Evolutionary conservation across 2,888 invertebrate species (phyloP).

Genomic region (Clivina fossor): DNA sequence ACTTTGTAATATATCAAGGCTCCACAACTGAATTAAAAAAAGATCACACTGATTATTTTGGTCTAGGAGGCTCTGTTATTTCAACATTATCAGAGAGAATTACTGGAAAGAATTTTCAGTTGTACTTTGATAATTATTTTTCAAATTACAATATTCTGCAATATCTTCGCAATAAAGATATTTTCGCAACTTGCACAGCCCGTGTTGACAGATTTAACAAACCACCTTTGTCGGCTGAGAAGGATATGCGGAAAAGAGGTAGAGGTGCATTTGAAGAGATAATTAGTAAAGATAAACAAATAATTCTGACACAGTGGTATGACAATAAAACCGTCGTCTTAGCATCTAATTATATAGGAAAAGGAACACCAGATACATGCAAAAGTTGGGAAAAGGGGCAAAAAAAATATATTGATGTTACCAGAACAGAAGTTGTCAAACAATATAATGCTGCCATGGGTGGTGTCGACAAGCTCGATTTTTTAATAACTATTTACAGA

Average conservation of each 20-base stretch:
- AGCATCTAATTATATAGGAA: slow-evolving; percentile 40
- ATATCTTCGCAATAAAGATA: too few species aligned
- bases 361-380: slow-evolving; percentile 37
- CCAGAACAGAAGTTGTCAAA: slow-evolving; percentile 40
- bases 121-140: too few species aligned
- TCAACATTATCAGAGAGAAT: slow-evolving; percentile 35
- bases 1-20: slow-evolving; percentile 44
- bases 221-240: slow-evolving; percentile 38
- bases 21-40: slow-evolving; percentile 30
- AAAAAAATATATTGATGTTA: slow-evolving; percentile 39
- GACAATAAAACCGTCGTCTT: slow-evolving; percentile 41
- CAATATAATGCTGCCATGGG: slow-evolving; percentile 43
- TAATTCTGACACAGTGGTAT: slow-evolving; percentile 36
- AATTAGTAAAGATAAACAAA: slow-evolving; percentile 33
- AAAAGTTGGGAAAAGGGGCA: slow-evolving; percentile 40
- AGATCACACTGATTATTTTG: slow-evolving; percentile 30
- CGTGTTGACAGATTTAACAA: slow-evolving; percentile 36
- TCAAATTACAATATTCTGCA: too few species aligned
- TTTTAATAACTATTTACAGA: slow-evolving; percentile 42
- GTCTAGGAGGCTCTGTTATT: slow-evolving; percentile 36
- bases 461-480: slow-evolving; percentile 43
- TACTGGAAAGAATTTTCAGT: too few species aligned
- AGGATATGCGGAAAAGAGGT: slow-evolving; percentile 33
- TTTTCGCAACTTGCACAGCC: slow-evolving; percentile 35
- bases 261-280: slow-evolving; percentile 37